Evolutionary conservation across 2,888 invertebrate genomes (phyloP).

Genomic region (Dynastes hyllus): DNA sequence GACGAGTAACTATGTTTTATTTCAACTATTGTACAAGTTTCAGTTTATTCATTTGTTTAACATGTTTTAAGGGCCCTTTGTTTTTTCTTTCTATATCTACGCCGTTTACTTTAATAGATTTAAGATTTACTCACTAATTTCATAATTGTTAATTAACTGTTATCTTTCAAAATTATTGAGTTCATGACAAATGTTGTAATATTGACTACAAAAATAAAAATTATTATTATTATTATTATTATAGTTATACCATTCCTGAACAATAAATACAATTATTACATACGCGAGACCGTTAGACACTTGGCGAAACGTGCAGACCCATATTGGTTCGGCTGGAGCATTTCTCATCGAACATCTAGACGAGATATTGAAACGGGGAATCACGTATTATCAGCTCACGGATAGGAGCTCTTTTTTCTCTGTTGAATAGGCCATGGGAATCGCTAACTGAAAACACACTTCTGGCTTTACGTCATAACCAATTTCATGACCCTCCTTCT

Average conservation of each 20-base stretch:
- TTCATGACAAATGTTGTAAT: too few relatives aligned
- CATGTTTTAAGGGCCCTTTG: too few relatives aligned
- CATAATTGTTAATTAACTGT: too few relatives aligned
- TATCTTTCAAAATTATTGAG: too few relatives aligned
- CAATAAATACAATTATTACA: constrained; percentile 51
- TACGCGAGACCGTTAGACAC: constrained; percentile 5
- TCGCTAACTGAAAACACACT: constrained; percentile 65
- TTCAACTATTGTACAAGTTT: too few relatives aligned
- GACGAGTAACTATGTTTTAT: too few relatives aligned
- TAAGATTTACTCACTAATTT: too few relatives aligned
- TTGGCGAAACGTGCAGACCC: constrained; percentile 52
- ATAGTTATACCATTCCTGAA: constrained; percentile 51
- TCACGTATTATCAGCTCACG: constrained; percentile 65
- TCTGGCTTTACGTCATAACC: constrained; percentile 64
- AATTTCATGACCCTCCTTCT: constrained; percentile 64
- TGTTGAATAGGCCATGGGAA: constrained; percentile 63
- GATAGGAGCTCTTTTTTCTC: constrained; percentile 26
- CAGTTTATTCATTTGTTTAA: too few relatives aligned
- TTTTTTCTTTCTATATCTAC: not conserved
- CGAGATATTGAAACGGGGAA: constrained; percentile 60
- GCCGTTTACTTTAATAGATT: not conserved
- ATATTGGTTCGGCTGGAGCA: constrained; percentile 26
- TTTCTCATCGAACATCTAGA: not conserved
- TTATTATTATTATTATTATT: not conserved
- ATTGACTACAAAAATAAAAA: too few relatives aligned